These are phyloP conservation scores for Orthosia gothica DNA, from an alignment of 2,888 invertebrate genomes.

Conservation along the genomic window DNA sequence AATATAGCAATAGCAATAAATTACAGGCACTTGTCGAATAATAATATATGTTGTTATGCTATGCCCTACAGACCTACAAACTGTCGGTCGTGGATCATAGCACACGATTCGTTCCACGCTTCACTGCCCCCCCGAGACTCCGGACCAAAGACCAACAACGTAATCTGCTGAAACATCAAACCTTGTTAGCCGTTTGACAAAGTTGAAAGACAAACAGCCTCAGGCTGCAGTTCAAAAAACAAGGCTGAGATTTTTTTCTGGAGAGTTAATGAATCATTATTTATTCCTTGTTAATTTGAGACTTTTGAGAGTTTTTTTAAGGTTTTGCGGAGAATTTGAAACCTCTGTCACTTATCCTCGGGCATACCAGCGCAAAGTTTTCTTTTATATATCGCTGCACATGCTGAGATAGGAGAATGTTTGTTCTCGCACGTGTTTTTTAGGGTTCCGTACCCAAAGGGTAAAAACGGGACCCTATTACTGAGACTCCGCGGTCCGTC, in stretches of 20 bases:
- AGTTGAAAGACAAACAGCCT: constrained; percentile 42
- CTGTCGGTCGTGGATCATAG: constrained; percentile 61
- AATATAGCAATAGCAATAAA: constrained; percentile 57
- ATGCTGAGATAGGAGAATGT: too few relatives aligned
- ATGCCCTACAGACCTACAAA: constrained; percentile 66
- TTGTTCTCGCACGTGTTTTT: too few relatives aligned
- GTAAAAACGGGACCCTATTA: too few relatives aligned
- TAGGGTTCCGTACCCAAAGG: too few relatives aligned
- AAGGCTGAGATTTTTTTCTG: background rate
- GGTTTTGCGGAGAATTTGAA: background rate
- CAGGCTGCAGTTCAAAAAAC: constrained; percentile 3
- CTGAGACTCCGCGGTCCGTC: too few relatives aligned
- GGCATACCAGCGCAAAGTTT: too few relatives aligned
- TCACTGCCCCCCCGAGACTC: constrained; percentile 44
- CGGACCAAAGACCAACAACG: constrained; percentile 44
- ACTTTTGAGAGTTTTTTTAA: background rate
- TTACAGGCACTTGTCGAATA: constrained; percentile 67
- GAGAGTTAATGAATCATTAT: constrained; percentile 5
- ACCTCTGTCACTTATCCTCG: too few relatives aligned
- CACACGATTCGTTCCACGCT: constrained; percentile 58
- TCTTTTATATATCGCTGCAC: too few relatives aligned
- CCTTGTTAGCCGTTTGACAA: constrained; percentile 34
- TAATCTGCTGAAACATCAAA: constrained; percentile 55
- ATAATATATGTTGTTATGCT: constrained; percentile 62
- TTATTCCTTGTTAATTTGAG: background rate